A percentile compares a stretch with the other conserved stretches of the same genome.
Evolutionary conservation across 2,888 invertebrate genomes (phyloP).

Genomic region (Ischnus inquisitorius): DNA sequence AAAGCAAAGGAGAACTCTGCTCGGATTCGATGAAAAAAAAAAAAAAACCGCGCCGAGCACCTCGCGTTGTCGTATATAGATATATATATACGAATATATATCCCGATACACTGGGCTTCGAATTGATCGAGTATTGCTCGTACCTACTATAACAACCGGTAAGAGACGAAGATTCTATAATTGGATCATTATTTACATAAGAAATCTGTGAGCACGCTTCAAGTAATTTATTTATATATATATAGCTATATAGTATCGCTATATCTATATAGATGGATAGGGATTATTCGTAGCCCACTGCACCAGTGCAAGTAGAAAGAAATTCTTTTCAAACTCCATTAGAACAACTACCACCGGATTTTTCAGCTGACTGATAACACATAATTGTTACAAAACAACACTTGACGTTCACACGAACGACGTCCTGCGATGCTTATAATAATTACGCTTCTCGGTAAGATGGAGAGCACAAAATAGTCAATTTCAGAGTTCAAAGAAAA

Average conservation of each 20-base stretch:
- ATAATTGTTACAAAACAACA: conserved; percentile 64
- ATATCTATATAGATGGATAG: neutral
- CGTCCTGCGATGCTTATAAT: neutral
- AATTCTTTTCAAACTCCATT: conserved; percentile 45
- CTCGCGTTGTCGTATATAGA: neutral
- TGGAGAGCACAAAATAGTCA: neutral
- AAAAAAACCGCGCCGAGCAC: conserved; percentile 33
- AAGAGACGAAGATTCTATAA: conserved; percentile 63
- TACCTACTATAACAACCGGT: conserved; percentile 62
- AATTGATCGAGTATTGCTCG: conserved; percentile 66
- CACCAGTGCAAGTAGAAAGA: conserved; percentile 44
- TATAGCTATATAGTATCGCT: conserved; percentile 13
- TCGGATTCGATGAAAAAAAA: conserved; percentile 36
- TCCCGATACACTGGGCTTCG: conserved; percentile 54
- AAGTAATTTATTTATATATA: conserved; percentile 48
- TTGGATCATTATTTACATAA: conserved; percentile 70
- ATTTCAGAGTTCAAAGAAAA: neutral
- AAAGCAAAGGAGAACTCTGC: conserved; percentile 36
- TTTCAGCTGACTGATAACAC: conserved; percentile 53
- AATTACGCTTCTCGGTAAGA: neutral
- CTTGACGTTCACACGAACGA: conserved; percentile 4
- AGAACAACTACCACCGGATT: conserved; percentile 37
- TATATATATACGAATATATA: neutral
- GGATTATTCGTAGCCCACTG: neutral
- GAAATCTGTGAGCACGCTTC: conserved; percentile 65